Evolutionary conservation across 1,140 invertebrate species (phyloP).

Genomic region (Centruroides vittatus): DNA sequence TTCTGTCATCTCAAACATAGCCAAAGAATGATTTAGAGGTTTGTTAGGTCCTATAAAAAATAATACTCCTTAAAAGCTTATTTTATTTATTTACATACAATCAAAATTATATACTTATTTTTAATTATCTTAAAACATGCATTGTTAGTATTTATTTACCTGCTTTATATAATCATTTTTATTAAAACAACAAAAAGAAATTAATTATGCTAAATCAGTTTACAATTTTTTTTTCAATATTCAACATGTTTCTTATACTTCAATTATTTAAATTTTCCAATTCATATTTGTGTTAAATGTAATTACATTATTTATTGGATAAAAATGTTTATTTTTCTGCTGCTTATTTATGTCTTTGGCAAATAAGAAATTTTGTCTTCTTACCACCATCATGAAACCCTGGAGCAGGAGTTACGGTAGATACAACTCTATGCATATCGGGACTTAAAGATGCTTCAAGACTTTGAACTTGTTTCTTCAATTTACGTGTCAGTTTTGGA

Average conservation of each 20-base stretch:
- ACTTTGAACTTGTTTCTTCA: conserved; percentile 29
- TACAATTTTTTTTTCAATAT: too few species aligned
- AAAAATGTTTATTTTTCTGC: not conserved
- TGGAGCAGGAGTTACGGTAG: conserved; percentile 27
- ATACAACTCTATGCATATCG: conserved; percentile 33
- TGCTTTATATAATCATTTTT: too few species aligned
- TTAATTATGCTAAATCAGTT: too few species aligned
- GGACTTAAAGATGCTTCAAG: conserved; percentile 34
- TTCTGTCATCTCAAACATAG: conserved; percentile 42
- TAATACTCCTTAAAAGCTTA: too few species aligned
- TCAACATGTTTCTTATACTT: too few species aligned
- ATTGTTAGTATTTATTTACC: too few species aligned
- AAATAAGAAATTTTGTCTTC: not conserved
- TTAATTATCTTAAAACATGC: too few species aligned
- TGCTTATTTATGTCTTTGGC: not conserved
- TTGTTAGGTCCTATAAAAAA: conserved; percentile 4
- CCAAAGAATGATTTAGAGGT: conserved; percentile 3
- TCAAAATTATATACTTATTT: too few species aligned
- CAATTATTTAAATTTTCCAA: too few species aligned
- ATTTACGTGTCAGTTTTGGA: conserved; percentile 35
- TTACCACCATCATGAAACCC: conserved; percentile 4
- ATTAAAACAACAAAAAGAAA: too few species aligned
- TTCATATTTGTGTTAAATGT: too few species aligned
- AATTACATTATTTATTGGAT: not conserved
- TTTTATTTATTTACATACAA: too few species aligned